A percentile compares a stretch with the other conserved stretches of the same genome.
These are phyloP conservation scores for Anguilla obscura DNA, from an alignment of 2,797 vertebrate species.

Conservation along the genomic window DNA sequence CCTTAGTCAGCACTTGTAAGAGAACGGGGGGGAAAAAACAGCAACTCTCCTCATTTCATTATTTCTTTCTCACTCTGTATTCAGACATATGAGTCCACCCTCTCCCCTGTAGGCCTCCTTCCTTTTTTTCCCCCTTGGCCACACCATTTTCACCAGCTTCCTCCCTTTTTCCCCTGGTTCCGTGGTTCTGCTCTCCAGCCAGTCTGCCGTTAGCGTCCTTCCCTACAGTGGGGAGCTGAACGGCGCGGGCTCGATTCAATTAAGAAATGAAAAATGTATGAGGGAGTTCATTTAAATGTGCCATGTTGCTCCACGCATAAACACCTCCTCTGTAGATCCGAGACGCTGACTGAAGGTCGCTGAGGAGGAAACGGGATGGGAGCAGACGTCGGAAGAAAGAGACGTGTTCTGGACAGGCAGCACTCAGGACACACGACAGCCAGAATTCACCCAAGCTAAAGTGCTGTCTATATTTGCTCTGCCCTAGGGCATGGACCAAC, in stretches of 20 bases:
- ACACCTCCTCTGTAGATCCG: constrained; percentile 8
- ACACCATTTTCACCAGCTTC: neutral
- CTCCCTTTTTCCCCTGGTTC: neutral
- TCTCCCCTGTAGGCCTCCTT: neutral
- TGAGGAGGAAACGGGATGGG: neutral
- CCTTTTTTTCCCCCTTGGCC: neutral
- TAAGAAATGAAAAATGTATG: constrained; percentile 21
- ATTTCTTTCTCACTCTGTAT: neutral
- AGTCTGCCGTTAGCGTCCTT: neutral
- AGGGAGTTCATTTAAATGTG: constrained; percentile 21
- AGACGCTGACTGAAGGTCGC: constrained; percentile 5
- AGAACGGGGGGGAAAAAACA: neutral
- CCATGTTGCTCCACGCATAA: neutral
- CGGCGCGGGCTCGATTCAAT: neutral
- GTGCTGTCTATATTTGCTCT: constrained; percentile 33
- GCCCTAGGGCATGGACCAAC: neutral
- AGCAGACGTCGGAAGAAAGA: neutral
- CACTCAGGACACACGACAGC: constrained; percentile 28
- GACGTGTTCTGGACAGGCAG: neutral
- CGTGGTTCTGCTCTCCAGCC: neutral
- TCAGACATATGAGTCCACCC: neutral
- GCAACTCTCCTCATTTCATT: neutral
- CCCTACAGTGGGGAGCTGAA: neutral
- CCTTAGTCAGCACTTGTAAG: constrained; percentile 52
- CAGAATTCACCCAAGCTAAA: constrained; percentile 38